Evolutionary conservation across 2,113 vertebrate genomes (phyloP), one percentile per base, ranked within the genome.

Genomic region (Ciconia boyciana): DNA sequence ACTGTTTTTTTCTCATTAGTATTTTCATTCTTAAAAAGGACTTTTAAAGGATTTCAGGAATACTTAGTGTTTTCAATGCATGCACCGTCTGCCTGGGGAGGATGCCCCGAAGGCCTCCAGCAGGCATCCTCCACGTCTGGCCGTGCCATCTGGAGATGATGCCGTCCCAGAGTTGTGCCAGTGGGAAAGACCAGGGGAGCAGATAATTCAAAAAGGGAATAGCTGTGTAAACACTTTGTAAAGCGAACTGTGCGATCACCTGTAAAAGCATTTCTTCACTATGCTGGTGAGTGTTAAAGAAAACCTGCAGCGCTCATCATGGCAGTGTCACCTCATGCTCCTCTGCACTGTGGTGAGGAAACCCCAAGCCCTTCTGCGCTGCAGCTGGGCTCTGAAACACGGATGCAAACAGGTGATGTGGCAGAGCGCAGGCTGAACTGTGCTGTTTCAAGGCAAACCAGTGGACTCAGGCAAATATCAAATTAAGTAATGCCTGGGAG

Each of bases 191-290:
- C 3, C 25, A 66, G 39, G 26, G 12, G 5, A 66, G 11, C 34
- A 43, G 32, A 41, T 58, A 7, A 20, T 79, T 64, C n/a, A 55
- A 39, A 55, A 74, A 62, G 2, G 9, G 25, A 51, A 48, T 36
- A 58, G 52, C 24, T 9, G 13, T 34, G 16, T 26, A 66, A 60
- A 20, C 13, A 17, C 39, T 19, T 72, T 17, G 9, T 34, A 12
- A 68, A 87, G 54, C 1, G 1, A 78, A 68, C 24, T 2, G 0
- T 21, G 60, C 19, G 16, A 12, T 57, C 2, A 0, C 12, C 46
- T 0, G 0, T 22, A 22, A 57, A 83, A 44, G 17, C 5, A 12
- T 62, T 78, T 51, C 52, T 78, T 90, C 1, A 0, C 28, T 55
- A 2, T 28, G n/a, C 13, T 22, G 16, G 5, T 34, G 41, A 52